phyloP scores from a whole-genome alignment of 2,113 vertebrate species.

The Genyomyrus donnyi region DNA sequence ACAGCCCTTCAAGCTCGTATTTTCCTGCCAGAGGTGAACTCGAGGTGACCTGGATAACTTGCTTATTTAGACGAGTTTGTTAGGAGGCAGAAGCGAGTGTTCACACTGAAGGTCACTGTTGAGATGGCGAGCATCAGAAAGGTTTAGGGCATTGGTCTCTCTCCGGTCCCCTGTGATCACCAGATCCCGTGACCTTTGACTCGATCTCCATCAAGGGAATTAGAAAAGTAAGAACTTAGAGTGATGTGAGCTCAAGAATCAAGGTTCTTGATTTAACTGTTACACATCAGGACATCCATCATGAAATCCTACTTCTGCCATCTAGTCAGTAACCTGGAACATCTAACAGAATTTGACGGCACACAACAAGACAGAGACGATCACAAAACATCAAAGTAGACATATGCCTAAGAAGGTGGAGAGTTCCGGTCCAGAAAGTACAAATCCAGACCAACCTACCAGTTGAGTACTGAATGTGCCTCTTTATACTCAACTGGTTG shows the following conservation, averaged over 20 bases:
- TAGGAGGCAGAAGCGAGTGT: neutral
- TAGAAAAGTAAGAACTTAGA: neutral
- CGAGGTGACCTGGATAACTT: neutral
- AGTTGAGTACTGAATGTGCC: neutral
- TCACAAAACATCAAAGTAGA: neutral
- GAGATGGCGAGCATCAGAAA: neutral
- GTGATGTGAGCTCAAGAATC: neutral
- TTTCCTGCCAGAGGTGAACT: neutral
- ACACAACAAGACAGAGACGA: neutral
- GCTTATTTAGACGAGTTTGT: neutral
- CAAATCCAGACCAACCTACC: neutral
- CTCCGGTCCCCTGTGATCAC: neutral
- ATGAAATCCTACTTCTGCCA: neutral
- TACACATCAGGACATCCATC: neutral
- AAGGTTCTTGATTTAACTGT: neutral
- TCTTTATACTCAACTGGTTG: neutral
- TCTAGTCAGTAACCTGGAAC: neutral
- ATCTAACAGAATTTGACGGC: neutral
- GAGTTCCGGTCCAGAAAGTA: neutral
- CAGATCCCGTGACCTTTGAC: neutral
- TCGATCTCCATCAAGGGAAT: neutral
- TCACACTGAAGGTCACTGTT: neutral
- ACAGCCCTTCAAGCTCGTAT: neutral
- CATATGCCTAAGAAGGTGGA: neutral
- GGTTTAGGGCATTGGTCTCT: neutral